Evolutionary conservation across 64 coral and sea anemone genomes (phyloP).

Genomic region (Porites lutea): DNA sequence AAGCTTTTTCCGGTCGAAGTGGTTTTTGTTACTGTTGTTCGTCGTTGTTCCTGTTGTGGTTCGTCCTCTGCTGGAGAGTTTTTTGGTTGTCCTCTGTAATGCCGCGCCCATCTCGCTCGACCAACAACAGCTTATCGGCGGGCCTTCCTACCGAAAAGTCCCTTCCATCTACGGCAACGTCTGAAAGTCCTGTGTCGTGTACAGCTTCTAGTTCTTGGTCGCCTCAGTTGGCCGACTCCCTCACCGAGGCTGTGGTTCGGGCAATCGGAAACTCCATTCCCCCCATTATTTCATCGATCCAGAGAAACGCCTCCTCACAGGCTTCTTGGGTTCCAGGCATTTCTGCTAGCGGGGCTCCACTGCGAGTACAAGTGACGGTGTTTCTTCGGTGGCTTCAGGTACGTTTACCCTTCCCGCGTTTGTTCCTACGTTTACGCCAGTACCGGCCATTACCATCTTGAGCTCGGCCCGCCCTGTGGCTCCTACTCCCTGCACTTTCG

Average conservation of each 20-base stretch:
- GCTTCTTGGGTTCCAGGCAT: background rate
- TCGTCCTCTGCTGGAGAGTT: no score
- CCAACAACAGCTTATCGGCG: slow-evolving; percentile 6
- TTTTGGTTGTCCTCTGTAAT: no score
- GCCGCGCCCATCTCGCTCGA: background rate
- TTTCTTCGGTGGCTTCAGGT: background rate
- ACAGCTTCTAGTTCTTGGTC: background rate
- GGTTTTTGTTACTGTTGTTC: no score
- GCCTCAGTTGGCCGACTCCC: background rate
- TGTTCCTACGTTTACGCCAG: background rate
- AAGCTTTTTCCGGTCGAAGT: no score
- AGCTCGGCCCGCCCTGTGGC: background rate
- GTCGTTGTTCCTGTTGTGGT: no score
- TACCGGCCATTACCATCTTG: background rate
- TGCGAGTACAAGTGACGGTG: no score
- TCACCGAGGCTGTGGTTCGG: background rate
- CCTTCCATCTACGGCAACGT: background rate
- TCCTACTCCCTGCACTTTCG: background rate
- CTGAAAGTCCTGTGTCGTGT: background rate
- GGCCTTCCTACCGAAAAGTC: background rate
- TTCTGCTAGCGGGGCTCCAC: background rate
- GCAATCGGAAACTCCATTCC: background rate
- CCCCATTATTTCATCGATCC: background rate
- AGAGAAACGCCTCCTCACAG: background rate
- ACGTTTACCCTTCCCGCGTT: background rate